A percentile compares a stretch with the other conserved stretches of the same genome.
Conservation (phyloP, 2,797 vertebrate species). For the Odontamblyopus lacepedii region DNA sequence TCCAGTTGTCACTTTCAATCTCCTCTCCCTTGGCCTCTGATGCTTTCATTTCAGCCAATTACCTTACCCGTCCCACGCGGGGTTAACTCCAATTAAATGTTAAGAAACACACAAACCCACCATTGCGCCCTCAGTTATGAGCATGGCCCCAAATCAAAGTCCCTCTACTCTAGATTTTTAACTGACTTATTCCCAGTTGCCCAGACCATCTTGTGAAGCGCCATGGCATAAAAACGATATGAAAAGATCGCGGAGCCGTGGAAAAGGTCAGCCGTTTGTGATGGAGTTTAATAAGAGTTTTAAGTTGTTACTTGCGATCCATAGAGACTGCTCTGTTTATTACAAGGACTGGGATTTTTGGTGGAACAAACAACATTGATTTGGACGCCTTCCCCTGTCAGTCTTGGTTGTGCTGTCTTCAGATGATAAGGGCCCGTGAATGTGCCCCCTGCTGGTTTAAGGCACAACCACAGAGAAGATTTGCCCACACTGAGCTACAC, state of each 20-base stretch:
- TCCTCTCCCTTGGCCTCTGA: conserved; percentile 22
- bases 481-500: conserved; percentile 5
- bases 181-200: conserved; percentile 40
- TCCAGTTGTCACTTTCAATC: conserved; percentile 48
- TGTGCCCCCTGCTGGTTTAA: conserved; percentile 1
- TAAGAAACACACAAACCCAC: conserved; percentile 54
- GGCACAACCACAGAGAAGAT: conserved; percentile 12
- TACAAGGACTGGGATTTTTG: conserved; percentile 10
- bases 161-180: conserved; percentile 7
- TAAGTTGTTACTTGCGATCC: conserved; percentile 6
- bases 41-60: conserved; percentile 57
- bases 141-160: conserved; percentile 40
- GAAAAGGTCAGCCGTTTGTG: conserved; percentile 38
- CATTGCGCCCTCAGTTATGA: conserved; percentile 49
- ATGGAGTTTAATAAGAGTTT: conserved; percentile 33
- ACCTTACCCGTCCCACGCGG: conserved; percentile 41
- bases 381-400: conserved; percentile 5
- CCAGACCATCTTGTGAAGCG: conserved; percentile 32
- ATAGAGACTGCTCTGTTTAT: conserved; percentile 15
- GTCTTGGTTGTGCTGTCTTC: conserved; percentile 1
- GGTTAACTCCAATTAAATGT: conserved; percentile 60
- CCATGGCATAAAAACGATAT: conserved; percentile 28
- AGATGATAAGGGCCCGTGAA: conserved; percentile 23
- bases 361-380: conserved; percentile 4
- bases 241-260: conserved; percentile 28